A percentile compares a stretch with the other conserved stretches of the same genome.
Conservation (phyloP, 2,888 invertebrate species). For the Lucinisca nassula region DNA sequence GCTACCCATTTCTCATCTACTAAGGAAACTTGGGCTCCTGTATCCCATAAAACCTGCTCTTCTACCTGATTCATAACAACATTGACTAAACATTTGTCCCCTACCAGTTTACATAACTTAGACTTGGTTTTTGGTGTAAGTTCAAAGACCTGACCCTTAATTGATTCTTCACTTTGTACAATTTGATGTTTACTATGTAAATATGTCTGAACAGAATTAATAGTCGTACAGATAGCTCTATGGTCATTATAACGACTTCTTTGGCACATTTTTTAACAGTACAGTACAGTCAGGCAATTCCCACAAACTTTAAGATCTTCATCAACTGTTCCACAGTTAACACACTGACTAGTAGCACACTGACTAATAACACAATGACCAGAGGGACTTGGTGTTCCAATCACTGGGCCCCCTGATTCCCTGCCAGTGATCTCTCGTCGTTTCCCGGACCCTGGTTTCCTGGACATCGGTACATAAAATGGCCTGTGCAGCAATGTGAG, state of each 20-base stretch:
- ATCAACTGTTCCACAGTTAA: no score
- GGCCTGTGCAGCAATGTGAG: no score
- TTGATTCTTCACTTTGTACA: not conserved
- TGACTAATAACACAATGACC: no score
- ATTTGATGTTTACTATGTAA: no score
- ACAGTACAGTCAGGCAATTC: not conserved
- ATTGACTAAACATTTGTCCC: conserved; percentile 12
- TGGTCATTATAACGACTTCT: not conserved
- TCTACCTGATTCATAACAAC: not conserved
- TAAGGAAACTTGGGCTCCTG: conserved; percentile 42
- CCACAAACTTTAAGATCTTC: not conserved
- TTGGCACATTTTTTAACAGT: conserved; percentile 6
- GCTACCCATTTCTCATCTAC: conserved; percentile 14
- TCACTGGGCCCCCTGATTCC: no score
- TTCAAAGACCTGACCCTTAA: conserved; percentile 8
- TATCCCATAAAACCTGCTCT: conserved; percentile 38
- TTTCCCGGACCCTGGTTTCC: no score
- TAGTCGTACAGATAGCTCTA: not conserved
- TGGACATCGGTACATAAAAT: no score
- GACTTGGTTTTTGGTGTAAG: conserved; percentile 16
- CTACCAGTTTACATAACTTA: conserved; percentile 32
- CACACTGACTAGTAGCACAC: no score
- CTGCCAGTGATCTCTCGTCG: no score
- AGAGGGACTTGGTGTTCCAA: no score
- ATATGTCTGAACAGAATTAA: not conserved